phyloP scores from a whole-genome alignment of 2,888 invertebrate species.

The Noctua pronuba region DNA sequence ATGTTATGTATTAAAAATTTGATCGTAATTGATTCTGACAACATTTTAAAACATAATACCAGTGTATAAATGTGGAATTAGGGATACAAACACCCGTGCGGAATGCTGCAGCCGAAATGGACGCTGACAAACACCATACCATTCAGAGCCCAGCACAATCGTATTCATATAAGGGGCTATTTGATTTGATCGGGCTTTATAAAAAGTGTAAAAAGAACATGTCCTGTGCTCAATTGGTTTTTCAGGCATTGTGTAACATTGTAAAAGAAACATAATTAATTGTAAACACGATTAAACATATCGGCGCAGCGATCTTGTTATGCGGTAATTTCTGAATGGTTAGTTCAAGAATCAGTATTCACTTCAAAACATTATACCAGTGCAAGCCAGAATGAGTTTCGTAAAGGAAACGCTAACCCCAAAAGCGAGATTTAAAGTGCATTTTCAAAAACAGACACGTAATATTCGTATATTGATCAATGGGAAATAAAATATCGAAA shows the following conservation, averaged over 20 bases:
- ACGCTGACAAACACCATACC: constrained; percentile 41
- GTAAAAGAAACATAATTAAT: constrained; percentile 52
- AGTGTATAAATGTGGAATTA: constrained; percentile 14
- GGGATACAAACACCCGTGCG: constrained; percentile 4
- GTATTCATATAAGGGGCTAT: constrained; percentile 30
- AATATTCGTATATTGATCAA: neutral
- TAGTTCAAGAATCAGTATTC: constrained; percentile 22
- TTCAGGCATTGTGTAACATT: constrained; percentile 31
- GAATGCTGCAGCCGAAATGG: constrained; percentile 25
- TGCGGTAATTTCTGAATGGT: constrained; percentile 34
- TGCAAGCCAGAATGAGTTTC: constrained; percentile 7
- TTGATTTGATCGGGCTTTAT: constrained; percentile 43
- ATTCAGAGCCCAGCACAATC: constrained; percentile 41
- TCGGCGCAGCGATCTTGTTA: neutral
- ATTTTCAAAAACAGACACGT: constrained; percentile 35
- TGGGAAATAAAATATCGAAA: constrained; percentile 17
- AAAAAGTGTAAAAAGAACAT: constrained; percentile 43
- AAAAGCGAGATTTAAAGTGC: constrained; percentile 31
- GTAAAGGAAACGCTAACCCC: constrained; percentile 17
- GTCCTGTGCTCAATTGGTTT: constrained; percentile 40
- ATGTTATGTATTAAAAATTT: constrained; percentile 36
- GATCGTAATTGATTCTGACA: constrained; percentile 47
- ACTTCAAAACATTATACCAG: constrained; percentile 33
- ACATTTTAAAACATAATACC: constrained; percentile 25
- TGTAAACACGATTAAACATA: constrained; percentile 49